Evolutionary conservation across 2,888 invertebrate genomes (phyloP).

Genomic region (Onthophagus sagittarius): DNA sequence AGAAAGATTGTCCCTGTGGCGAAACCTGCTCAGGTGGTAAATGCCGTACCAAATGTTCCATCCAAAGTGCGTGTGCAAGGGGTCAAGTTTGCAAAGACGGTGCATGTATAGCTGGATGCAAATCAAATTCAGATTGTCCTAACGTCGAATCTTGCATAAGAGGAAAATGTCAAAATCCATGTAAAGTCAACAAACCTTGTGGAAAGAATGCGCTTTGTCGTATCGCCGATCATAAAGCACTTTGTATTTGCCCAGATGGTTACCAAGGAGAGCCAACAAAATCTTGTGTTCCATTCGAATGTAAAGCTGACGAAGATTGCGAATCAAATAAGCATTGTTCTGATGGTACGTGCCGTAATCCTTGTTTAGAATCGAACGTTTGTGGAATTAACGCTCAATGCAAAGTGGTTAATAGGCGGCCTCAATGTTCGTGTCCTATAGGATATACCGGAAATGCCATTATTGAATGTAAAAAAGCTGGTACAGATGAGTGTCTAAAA

Average conservation of each 20-base stretch:
- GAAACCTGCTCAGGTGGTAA: conserved; percentile 71
- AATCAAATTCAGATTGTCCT: conserved; percentile 73
- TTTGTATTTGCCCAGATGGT: conserved; percentile 85
- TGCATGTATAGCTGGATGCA: conserved; percentile 75
- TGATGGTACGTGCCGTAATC: conserved; percentile 73
- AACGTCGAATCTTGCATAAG: conserved; percentile 70
- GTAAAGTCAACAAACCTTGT: conserved; percentile 64
- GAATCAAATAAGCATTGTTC: conserved; percentile 71
- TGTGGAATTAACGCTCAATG: conserved; percentile 86
- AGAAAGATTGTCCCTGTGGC: conserved; percentile 75
- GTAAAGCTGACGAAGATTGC: conserved; percentile 72
- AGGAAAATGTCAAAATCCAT: conserved; percentile 68
- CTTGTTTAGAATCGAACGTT: conserved; percentile 69
- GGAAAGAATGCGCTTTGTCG: conserved; percentile 78
- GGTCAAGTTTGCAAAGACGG: conserved; percentile 74
- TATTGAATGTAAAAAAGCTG: conserved; percentile 65
- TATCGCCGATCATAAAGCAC: conserved; percentile 73
- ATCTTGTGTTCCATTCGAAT: conserved; percentile 74
- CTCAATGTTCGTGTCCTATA: conserved; percentile 74
- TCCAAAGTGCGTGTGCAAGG: conserved; percentile 64
- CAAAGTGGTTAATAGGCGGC: conserved; percentile 68
- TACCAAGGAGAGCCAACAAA: conserved; percentile 76
- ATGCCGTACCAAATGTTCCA: conserved; percentile 69
- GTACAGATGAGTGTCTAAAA: conserved; percentile 68
- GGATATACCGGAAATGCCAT: conserved; percentile 69